Conservation (phyloP, 1,140 invertebrate genomes). For the Hylaeus volcanicus region DNA sequence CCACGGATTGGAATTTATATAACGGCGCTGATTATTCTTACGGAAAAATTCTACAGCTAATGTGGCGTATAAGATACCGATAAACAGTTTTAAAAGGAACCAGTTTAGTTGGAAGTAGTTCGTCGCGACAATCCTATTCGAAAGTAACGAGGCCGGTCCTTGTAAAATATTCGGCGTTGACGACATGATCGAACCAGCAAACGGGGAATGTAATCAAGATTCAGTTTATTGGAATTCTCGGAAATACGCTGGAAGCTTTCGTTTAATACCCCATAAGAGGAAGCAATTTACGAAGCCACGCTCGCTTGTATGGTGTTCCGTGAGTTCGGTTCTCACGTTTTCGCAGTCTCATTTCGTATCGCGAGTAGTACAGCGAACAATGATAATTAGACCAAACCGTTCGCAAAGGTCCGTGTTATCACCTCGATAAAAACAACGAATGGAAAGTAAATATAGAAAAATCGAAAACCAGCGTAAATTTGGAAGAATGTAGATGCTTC, state of each 20-base stretch:
- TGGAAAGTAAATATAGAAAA: too few species aligned
- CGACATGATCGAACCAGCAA: slow-evolving; percentile 22
- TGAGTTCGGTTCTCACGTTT: background rate
- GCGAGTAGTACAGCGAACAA: background rate
- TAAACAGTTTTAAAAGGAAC: too few species aligned
- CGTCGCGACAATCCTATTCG: background rate
- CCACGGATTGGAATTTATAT: too few species aligned
- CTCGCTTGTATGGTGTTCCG: background rate
- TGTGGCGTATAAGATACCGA: too few species aligned
- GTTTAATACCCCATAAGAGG: slow-evolving; percentile 30
- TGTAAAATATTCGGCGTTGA: background rate
- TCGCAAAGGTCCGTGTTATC: background rate
- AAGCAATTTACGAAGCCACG: slow-evolving; percentile 30
- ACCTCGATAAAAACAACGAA: background rate
- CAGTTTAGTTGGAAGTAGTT: background rate
- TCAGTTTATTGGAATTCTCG: slow-evolving; percentile 27
- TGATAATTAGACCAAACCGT: slow-evolving; percentile 4
- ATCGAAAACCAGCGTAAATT: too few species aligned
- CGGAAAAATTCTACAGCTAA: too few species aligned
- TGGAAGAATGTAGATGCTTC: too few species aligned
- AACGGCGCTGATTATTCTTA: too few species aligned
- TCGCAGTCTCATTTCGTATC: background rate
- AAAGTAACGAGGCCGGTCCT: slow-evolving; percentile 6
- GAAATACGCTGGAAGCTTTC: slow-evolving; percentile 28
- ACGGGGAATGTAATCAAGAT: slow-evolving; percentile 30